Conservation (phyloP, 2,888 invertebrate genomes). For the Noctua fimbriata region DNA sequence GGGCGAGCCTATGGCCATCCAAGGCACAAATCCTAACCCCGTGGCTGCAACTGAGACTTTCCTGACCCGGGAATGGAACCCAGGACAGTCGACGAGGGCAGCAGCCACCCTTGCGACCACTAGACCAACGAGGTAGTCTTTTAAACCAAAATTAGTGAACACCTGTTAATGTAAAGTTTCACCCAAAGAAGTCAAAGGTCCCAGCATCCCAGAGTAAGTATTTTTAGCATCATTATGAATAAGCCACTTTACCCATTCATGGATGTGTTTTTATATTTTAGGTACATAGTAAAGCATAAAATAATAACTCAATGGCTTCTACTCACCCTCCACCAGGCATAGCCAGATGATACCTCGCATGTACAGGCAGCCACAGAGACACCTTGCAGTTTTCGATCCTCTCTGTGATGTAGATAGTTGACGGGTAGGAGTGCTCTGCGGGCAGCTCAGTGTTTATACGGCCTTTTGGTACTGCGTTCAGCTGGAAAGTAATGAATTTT, state of each 20-base stretch:
- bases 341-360: conserved; percentile 84
- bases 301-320: neutral
- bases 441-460: conserved; percentile 80
- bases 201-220: neutral
- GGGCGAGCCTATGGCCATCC: no score
- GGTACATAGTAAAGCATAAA: neutral
- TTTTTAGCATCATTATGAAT: neutral
- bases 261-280: neutral
- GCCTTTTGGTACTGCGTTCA: conserved; percentile 75
- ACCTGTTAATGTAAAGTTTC: neutral
- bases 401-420: conserved; percentile 75
- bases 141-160: neutral
- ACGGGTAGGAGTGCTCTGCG: conserved; percentile 74
- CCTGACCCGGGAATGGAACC: no score
- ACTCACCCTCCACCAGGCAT: conserved; percentile 80
- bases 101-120: no score
- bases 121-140: neutral
- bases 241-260: neutral
- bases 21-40: no score
- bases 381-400: conserved; percentile 68
- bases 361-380: conserved; percentile 80
- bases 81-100: no score
- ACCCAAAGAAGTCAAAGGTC: neutral
- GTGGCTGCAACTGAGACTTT: no score
- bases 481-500: conserved; percentile 61